Evolutionary conservation across 2,888 invertebrate genomes (phyloP).

Genomic region (Cerastis rubricosa): DNA sequence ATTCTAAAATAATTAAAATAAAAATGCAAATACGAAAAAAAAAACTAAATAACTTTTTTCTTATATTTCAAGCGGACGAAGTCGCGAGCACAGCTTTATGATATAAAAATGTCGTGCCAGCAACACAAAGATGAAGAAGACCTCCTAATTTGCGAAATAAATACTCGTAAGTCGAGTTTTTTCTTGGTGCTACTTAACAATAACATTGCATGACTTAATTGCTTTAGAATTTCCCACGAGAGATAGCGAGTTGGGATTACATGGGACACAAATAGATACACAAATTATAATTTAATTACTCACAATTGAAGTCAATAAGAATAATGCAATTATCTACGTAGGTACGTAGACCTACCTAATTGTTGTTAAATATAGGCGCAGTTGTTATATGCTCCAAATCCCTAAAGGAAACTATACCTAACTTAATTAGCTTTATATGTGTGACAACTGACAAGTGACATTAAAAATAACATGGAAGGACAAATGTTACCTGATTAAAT

Average conservation of each 20-base stretch:
- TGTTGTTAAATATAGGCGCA: conserved; percentile 36
- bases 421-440: conserved; percentile 19
- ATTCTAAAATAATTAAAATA: too few relatives aligned
- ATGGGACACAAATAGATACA: conserved; percentile 24
- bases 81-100: too few relatives aligned
- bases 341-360: not conserved
- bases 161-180: not conserved
- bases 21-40: too few relatives aligned
- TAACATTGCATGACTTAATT: conserved; percentile 34
- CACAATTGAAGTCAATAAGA: conserved; percentile 15
- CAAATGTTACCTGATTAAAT: conserved; percentile 25
- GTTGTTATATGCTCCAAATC: conserved; percentile 34
- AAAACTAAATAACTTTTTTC: too few relatives aligned
- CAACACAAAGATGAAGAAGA: too few relatives aligned
- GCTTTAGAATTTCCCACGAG: conserved; percentile 55
- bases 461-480: conserved; percentile 19
- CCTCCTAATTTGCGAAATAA: not conserved
- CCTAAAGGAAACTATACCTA: conserved; percentile 10
- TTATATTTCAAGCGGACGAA: too few relatives aligned
- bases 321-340: conserved; percentile 25
- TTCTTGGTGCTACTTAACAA: conserved; percentile 15
- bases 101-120: too few relatives aligned
- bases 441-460: conserved; percentile 14
- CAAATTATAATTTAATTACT: conserved; percentile 30
- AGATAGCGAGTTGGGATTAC: conserved; percentile 23